A percentile compares a stretch with the other conserved stretches of the same genome.
These are phyloP conservation scores for Labroides dimidiatus DNA, from an alignment of 2,797 vertebrate species.

Conservation along the genomic window DNA sequence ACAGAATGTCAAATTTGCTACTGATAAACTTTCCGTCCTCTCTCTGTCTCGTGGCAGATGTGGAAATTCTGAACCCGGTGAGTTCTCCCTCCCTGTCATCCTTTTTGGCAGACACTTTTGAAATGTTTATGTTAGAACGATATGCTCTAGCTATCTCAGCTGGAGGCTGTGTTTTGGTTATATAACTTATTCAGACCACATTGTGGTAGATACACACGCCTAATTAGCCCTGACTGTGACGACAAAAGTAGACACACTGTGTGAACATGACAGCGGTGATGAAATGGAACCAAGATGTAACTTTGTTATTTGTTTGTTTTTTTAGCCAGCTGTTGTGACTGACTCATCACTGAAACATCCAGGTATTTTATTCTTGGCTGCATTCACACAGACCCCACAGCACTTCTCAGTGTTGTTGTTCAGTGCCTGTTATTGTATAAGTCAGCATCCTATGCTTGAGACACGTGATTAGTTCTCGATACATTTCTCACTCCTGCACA, in stretches of 20 bases:
- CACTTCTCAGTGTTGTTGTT: conserved; percentile 11
- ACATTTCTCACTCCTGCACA: conserved; percentile 50
- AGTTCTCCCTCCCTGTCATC: conserved; percentile 62
- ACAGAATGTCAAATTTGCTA: conserved; percentile 53
- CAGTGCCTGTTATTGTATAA: conserved; percentile 36
- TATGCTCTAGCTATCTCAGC: conserved; percentile 63
- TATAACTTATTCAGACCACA: conserved; percentile 65
- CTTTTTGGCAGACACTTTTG: conserved; percentile 51
- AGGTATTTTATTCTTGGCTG: conserved; percentile 73
- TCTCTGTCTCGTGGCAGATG: conserved; percentile 71
- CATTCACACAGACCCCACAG: conserved; percentile 13
- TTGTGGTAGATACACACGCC: conserved; percentile 44
- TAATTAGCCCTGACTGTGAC: conserved; percentile 48
- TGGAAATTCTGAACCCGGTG: conserved; percentile 76
- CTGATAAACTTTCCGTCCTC: conserved; percentile 61
- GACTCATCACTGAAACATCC: conserved; percentile 73
- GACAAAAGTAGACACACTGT: conserved; percentile 16
- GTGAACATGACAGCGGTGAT: conserved; percentile 25
- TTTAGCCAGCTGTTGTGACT: conserved; percentile 79
- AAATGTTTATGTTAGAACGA: conserved; percentile 72
- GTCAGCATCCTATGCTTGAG: conserved; percentile 34
- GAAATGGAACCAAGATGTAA: conserved; percentile 26
- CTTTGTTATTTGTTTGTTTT: conserved; percentile 64
- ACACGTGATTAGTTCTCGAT: conserved; percentile 52
- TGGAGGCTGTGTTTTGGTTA: conserved; percentile 66